Percentiles rank a stretch among this genome's conserved stretches.
phyloP scores from a whole-genome alignment of 2,113 vertebrate genomes.

The Oenanthe oenanthe region DNA sequence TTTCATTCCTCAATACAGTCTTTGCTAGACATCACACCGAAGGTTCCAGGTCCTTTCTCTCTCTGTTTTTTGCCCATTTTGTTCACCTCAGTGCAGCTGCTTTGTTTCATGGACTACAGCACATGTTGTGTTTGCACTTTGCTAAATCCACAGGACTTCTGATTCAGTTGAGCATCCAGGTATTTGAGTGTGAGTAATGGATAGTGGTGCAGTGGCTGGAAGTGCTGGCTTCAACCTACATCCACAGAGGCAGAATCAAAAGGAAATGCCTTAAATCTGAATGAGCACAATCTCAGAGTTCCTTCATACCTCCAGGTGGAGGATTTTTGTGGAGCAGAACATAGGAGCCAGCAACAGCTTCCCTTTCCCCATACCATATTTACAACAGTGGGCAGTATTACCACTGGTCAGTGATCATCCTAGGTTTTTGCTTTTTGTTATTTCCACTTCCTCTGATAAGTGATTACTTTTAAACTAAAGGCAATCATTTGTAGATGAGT shows the following conservation, averaged over 20 bases:
- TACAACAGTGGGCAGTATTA: fast-evolving
- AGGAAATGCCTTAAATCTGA: not conserved
- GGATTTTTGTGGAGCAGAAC: not conserved
- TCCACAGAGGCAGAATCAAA: not conserved
- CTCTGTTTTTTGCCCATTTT: not conserved
- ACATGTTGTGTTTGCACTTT: not conserved
- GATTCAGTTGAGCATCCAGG: not conserved
- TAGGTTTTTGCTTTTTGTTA: not conserved
- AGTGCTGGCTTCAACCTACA: not conserved
- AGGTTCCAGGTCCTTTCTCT: not conserved
- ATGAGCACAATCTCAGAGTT: not conserved
- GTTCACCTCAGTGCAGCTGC: not conserved
- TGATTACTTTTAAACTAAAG: not conserved
- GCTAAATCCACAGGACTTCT: not conserved
- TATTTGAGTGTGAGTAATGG: not conserved
- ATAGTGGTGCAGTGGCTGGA: not conserved
- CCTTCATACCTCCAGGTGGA: not conserved
- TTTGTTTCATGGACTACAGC: not conserved
- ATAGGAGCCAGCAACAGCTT: not conserved
- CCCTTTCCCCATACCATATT: not conserved
- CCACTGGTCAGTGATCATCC: not conserved
- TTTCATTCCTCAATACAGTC: not conserved
- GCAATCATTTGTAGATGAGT: not conserved
- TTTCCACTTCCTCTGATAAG: not conserved
- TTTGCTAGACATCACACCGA: not conserved